Base-by-base conservation (phyloP, 92 coral and sea anemone genomes). In the Epizoanthus stellaris region DNA sequence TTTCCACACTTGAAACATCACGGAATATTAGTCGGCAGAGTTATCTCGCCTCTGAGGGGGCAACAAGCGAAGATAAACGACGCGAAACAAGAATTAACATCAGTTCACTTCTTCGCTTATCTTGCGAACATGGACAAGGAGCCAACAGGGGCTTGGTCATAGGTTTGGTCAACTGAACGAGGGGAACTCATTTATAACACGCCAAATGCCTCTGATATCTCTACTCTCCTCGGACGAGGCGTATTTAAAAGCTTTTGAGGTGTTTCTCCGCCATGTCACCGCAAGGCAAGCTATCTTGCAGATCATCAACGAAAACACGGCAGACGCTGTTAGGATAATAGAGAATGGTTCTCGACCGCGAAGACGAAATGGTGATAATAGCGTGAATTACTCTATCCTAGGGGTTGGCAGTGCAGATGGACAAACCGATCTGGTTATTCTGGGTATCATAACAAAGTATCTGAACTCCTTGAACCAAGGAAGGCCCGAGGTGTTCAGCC, bases 381-480 rank as follows among this genome's bases (percentile, higher is more conserved):
- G 59, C 70, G 15, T 45, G 42, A 83, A 83, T 72, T 88, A 83
- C 88, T 60, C 91, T 9, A 83, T 88, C 53, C 56, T 88, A 19
- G 91, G 86, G 45, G 91, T 88, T 16, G 91, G 91, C 16, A 83
- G 80, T 53, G 85, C 91, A 21, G 91, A 88, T 53, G 91, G 91
- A 3, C 88, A 83, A 23, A 88, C 71, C 34, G 81, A 84, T 67
- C 75, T 88, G 72, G 76, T 61, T 69, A 76, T 88, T 68, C 91
- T 88, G 77, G 85, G 87, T 62, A 75, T 88, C 65, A 84, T 88
- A 75, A 67, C 80, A 86, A 73, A 86, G 81, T 76, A 88, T 88
- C 40, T 88, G 56, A 63, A 40, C 72, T 79, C 83, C 52, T 70
- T 63, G 39, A 63, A 61, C 49, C 87, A 88, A 76, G 87, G 87